Base-by-base conservation (phyloP, 1,140 invertebrate species). In the Macrocentrus cingulum region DNA sequence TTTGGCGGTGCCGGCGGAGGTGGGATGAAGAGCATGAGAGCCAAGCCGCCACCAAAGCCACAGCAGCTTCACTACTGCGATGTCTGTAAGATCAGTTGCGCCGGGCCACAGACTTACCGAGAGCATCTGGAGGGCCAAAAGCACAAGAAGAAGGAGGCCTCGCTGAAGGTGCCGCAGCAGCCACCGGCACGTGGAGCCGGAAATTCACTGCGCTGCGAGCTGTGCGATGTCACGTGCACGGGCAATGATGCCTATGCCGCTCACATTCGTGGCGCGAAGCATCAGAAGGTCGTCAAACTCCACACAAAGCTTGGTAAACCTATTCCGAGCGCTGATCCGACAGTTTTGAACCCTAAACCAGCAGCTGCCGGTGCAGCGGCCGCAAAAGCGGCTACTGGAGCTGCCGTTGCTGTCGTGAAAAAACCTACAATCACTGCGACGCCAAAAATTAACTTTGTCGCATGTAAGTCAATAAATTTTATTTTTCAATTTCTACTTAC, bases 61-160 rank as follows among this genome's bases (percentile, higher is more conserved):
- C 92, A 95, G 70, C 92, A 95, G 70, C 81, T 96, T 45, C 92
- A 95, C 77, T 97, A 96, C 76, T 97, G 94, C 75, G 94, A 97
- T 77, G 92, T 98, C 2, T 99, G 97, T 79, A 97, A 98, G 74
- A 98, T 99, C 69, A 97, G 94, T 61, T 98, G 95, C 81, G 95
- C 94, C 64, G 95, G 95, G 1, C 92, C 93, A 1, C 92, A 92
- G 83, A 97, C 96, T 0, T 99, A 98, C 77, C 87, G 94, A 52
- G 97, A 98, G 75, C 97, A 99, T 84, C 81, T 99, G 61, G 95
- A 97, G 76, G 97, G 97, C 0, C 95, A 98, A 78, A 97, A 97
- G 74, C 97, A 99, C 79, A 99, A 99, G 81, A 98, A 98, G 83
- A 97, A 97, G 74, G 97, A 98, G 74, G 91, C 91, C 9, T 89